These are phyloP conservation scores for Acleris cristana DNA, from an alignment of 2,888 invertebrate species.

Conservation along the genomic window DNA sequence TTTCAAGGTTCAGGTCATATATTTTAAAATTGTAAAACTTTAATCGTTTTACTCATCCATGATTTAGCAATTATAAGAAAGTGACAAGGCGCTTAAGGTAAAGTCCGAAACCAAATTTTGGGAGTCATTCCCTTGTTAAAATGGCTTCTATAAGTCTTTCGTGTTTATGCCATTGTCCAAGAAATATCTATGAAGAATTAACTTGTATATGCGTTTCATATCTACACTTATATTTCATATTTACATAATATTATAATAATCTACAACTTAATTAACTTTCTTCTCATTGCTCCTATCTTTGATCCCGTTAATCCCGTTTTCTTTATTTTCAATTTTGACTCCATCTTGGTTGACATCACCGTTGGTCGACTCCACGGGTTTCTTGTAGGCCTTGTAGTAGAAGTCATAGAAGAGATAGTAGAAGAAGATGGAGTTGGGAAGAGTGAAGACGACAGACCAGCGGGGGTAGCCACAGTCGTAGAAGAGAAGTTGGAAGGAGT, in stretches of 20 bases:
- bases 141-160: too few relatives aligned
- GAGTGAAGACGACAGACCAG: conserved; percentile 91
- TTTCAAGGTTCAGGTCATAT: too few relatives aligned
- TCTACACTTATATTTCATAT: conserved; percentile 2
- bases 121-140: too few relatives aligned
- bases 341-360: conserved; percentile 52
- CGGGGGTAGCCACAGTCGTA: conserved; percentile 95
- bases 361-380: conserved; percentile 55
- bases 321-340: conserved; percentile 40
- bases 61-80: too few relatives aligned
- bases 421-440: conserved; percentile 96
- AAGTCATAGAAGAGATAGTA: conserved; percentile 96
- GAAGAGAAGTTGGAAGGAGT: conserved; percentile 92
- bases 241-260: conserved; percentile 4
- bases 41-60: too few relatives aligned
- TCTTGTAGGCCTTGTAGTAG: conserved; percentile 90
- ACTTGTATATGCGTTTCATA: neutral
- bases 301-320: conserved; percentile 43
- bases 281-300: conserved; percentile 35
- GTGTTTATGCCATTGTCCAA: too few relatives aligned
- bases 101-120: too few relatives aligned
- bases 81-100: too few relatives aligned
- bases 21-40: too few relatives aligned
- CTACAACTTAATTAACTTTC: conserved; percentile 19
- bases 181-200: too few relatives aligned